Evolutionary conservation across 1,140 invertebrate genomes (phyloP).

Genomic region (Saccostrea cuccullata): DNA sequence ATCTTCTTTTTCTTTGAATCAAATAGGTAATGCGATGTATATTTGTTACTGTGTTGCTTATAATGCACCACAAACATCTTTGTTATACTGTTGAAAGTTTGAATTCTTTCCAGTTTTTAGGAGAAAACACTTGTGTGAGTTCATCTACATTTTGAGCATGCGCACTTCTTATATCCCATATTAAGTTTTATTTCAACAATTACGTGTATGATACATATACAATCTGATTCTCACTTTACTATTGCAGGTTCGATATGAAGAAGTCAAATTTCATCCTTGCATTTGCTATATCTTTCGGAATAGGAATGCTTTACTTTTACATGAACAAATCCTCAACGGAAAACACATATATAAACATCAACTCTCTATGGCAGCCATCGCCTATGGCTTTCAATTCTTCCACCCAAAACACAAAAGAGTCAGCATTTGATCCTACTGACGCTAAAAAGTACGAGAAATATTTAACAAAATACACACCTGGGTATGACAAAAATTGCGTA

Average conservation of each 20-base stretch:
- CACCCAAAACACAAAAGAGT: background rate
- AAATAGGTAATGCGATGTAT: too few species aligned
- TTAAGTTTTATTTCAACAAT: too few species aligned
- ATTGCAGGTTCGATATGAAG: background rate
- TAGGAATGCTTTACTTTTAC: background rate
- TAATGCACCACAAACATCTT: too few species aligned
- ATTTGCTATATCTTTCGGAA: background rate
- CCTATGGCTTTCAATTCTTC: background rate
- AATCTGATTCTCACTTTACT: too few species aligned
- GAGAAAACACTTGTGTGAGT: too few species aligned
- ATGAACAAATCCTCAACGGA: background rate
- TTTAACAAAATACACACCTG: background rate
- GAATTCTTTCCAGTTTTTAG: too few species aligned
- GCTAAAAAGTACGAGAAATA: background rate
- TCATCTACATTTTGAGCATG: too few species aligned
- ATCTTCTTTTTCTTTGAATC: too few species aligned
- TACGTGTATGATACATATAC: too few species aligned
- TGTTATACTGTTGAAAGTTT: too few species aligned
- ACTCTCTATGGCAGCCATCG: background rate
- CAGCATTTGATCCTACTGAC: background rate
- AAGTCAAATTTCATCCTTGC: background rate
- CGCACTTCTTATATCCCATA: too few species aligned
- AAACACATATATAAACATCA: background rate
- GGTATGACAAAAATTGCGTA: background rate
- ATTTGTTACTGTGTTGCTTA: too few species aligned